These are phyloP conservation scores for crab-eating macaque (Macaca fascicularis) DNA, from an alignment of 2,113 vertebrate genomes.

Conservation along the genomic window DNA sequence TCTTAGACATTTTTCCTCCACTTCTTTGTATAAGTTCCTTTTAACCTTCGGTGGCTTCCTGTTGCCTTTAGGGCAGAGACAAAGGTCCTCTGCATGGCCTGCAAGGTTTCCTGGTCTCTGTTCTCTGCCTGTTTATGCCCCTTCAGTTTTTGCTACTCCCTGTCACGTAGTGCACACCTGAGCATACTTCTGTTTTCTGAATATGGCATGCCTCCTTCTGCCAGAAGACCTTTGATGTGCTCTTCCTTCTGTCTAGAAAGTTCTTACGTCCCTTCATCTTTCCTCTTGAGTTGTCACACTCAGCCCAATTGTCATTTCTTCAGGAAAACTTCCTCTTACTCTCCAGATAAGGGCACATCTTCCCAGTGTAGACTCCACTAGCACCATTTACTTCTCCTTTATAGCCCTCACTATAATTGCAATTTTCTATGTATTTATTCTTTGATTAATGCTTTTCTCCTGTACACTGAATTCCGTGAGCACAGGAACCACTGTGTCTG, in stretches of 20 bases:
- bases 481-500: not conserved
- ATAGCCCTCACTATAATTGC: accelerated
- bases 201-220: accelerated
- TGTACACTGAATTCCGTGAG: not conserved
- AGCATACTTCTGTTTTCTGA: not conserved
- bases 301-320: not conserved
- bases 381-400: not conserved
- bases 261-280: not conserved
- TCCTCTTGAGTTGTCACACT: not conserved
- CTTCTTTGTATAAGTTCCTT: not conserved
- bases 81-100: not conserved
- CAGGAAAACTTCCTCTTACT: not conserved
- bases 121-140: not conserved
- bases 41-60: not conserved
- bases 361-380: not conserved
- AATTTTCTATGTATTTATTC: not conserved
- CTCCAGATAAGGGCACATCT: not conserved
- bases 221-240: accelerated
- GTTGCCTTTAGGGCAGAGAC: too few relatives aligned
- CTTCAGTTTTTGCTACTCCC: not conserved
- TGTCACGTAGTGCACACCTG: not conserved
- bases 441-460: not conserved
- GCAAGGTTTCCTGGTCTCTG: not conserved
- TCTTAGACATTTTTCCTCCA: not conserved
- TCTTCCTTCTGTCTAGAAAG: not conserved